Evolutionary conservation across 2,888 invertebrate genomes (phyloP), one percentile per base, ranked within the genome.

Genomic region (Lasioglossum pauxillum): DNA sequence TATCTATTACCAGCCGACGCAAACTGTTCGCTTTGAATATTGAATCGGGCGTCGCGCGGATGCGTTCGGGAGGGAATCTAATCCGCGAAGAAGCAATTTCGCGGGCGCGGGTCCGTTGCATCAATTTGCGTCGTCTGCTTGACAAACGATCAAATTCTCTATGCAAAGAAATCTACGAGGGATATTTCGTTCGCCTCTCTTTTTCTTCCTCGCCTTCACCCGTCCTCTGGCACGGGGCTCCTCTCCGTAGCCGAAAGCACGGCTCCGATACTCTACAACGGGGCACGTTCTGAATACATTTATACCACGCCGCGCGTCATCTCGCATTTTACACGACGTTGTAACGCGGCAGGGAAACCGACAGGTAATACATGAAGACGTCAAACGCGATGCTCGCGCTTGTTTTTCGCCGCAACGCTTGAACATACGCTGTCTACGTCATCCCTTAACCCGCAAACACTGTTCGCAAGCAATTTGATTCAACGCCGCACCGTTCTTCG

Each of bases 91-190:
- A 89, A 85, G 92, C 93, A 93, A 93, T 94, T 92, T 91, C 91
- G 89, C 90, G 85, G 92, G 91, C 92, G 91, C 77, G 88, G 90
- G 85, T 79, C 83, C 85, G 87, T 86, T 91, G 89, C 83, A 86
- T 93, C 93, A 94, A 94, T 94, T 93, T 93, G 91, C 92, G 93
- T 92, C 93, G 93, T 94, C 92, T 94, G 92, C 93, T 94, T 95
- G 95, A 95, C 93, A 94, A 95, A 95, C 94, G 95, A 94, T 95
- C 94, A 92, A 93, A 94, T 94, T 93, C 92, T 92, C 93, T 92
- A 90, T 90, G 90, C 91, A 92, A 93, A 92, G 93, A 92, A 94
- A 94, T 94, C 91, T 88, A 88, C 89, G 88, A 88, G 90, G 92
- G 90, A 90, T 90, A 91, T 88, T 69, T 83, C 85, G 84, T 57